Evolutionary conservation across 2,797 vertebrate species (phyloP).

Genomic region (Fistularia tabacaria): DNA sequence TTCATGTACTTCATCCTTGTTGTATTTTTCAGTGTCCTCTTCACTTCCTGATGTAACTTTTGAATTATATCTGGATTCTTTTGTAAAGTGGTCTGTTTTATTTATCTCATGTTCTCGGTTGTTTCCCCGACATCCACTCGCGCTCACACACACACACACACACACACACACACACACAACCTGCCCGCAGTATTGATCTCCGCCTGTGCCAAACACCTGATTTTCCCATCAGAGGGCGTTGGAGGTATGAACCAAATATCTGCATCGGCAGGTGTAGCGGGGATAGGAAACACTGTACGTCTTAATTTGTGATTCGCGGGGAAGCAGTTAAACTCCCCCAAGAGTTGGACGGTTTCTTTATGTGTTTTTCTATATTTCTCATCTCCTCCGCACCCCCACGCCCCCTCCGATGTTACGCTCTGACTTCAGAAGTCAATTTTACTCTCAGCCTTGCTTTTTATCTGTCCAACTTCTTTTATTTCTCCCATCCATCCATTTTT

Average conservation of each 20-base stretch:
- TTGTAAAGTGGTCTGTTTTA: constrained; percentile 27
- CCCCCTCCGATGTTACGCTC: constrained; percentile 45
- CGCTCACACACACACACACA: neutral
- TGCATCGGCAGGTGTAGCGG: constrained; percentile 5
- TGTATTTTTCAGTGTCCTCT: neutral
- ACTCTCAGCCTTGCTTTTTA: constrained; percentile 55
- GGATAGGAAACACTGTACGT: constrained; percentile 27
- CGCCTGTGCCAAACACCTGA: constrained; percentile 37
- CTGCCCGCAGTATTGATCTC: constrained; percentile 48
- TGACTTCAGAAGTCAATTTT: constrained; percentile 60
- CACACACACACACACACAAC: constrained; percentile 17
- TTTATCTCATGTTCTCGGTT: constrained; percentile 7
- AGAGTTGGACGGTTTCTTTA: constrained; percentile 39
- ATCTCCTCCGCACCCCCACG: constrained; percentile 36
- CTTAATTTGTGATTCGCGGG: constrained; percentile 49
- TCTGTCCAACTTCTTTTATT: constrained; percentile 55
- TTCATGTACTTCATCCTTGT: neutral
- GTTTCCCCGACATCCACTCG: constrained; percentile 35
- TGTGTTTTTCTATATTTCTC: constrained; percentile 50
- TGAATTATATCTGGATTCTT: constrained; percentile 17
- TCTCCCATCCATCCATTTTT: constrained; percentile 36
- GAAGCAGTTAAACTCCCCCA: constrained; percentile 29
- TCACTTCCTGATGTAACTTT: constrained; percentile 14
- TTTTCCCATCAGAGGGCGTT: constrained; percentile 32
- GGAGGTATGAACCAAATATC: constrained; percentile 48